Percentiles rank a stretch among this genome's conserved stretches.
Evolutionary conservation across 2,888 invertebrate species (phyloP).

Genomic region (Cryptocephalus primarius): DNA sequence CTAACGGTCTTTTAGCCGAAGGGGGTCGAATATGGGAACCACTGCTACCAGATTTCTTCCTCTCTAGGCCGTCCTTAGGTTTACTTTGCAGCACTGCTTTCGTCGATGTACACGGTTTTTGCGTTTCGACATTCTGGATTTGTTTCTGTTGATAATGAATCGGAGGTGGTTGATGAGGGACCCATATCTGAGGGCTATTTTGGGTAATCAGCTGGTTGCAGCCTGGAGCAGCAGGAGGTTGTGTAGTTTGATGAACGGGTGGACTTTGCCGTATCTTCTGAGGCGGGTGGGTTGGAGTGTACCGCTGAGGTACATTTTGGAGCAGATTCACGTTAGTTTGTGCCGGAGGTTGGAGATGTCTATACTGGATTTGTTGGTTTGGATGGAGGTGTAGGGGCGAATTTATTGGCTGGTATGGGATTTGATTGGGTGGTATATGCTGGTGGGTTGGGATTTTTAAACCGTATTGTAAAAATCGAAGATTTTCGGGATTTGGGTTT

Average conservation of each 20-base stretch:
- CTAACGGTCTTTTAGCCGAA: conserved; percentile 70
- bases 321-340: conserved; percentile 16
- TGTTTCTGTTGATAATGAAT: conserved; percentile 29
- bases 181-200: conserved; percentile 29
- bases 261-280: conserved; percentile 11
- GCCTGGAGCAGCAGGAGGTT: conserved; percentile 18
- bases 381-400: conserved; percentile 36
- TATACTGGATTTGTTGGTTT: conserved; percentile 24
- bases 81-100: conserved; percentile 12
- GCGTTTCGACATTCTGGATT: conserved; percentile 15
- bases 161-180: conserved; percentile 27
- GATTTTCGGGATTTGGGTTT: conserved; percentile 44
- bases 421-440: conserved; percentile 25
- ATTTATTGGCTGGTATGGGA: conserved; percentile 38
- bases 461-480: conserved; percentile 45
- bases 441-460: conserved; percentile 46
- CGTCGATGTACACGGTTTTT: conserved; percentile 8
- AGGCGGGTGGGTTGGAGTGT: conserved; percentile 7
- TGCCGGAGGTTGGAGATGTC: conserved; percentile 21
- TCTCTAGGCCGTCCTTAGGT: conserved; percentile 21
- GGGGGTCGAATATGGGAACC: conserved; percentile 59
- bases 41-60: conserved; percentile 18
- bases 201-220: conserved; percentile 21
- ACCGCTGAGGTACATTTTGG: conserved; percentile 1
- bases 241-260: conserved; percentile 13